phyloP scores from a whole-genome alignment of 2,797 vertebrate species.

The Galaxias olidus region DNA sequence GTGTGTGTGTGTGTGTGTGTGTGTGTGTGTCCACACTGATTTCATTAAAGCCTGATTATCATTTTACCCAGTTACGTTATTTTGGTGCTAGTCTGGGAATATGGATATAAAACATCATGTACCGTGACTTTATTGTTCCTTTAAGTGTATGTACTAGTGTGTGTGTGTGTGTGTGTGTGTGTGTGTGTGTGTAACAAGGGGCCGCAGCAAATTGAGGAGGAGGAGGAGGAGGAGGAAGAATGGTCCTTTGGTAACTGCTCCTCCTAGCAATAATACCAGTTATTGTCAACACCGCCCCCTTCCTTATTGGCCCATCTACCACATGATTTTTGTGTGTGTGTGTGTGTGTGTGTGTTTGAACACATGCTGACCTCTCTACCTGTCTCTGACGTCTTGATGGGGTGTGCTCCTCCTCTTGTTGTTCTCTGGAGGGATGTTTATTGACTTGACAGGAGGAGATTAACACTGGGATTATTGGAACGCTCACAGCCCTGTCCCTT shows the following conservation, averaged over 20 bases:
- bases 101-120: no score
- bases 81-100: no score
- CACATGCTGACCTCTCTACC: no score
- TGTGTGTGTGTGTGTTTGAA: slow-evolving; percentile 1
- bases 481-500: not conserved
- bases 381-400: no score
- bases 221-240: no score
- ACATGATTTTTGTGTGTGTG: slow-evolving; percentile 7
- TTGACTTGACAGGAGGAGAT: slow-evolving; percentile 35
- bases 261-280: no score
- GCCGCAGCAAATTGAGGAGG: no score
- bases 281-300: no score
- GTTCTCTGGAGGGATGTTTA: slow-evolving; percentile 11
- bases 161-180: slow-evolving; percentile 7
- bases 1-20: slow-evolving; percentile 1
- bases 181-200: slow-evolving; percentile 1
- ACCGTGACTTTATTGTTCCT: not conserved
- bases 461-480: slow-evolving; percentile 55
- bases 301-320: no score
- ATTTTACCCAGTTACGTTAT: not conserved
- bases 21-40: slow-evolving; percentile 1
- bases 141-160: slow-evolving; percentile 14
- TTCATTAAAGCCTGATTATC: slow-evolving; percentile 11
- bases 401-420: slow-evolving; percentile 29
- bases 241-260: no score